Evolutionary conservation across 2,797 vertebrate species (phyloP).

Genomic region (Syngnathus rostellatus): DNA sequence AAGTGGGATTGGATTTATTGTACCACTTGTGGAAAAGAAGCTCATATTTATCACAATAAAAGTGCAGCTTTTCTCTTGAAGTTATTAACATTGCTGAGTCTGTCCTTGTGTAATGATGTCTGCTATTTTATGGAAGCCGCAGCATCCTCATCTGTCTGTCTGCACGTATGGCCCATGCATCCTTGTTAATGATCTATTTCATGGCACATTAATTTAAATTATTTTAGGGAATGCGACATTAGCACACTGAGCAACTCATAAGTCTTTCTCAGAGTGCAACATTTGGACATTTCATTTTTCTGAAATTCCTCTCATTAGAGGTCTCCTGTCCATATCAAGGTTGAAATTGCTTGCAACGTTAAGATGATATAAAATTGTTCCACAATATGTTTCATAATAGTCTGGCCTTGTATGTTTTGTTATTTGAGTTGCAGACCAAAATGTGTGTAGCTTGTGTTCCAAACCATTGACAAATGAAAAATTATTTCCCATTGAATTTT

Average conservation of each 20-base stretch:
- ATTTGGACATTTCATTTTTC: constrained; percentile 45
- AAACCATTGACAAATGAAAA: neutral
- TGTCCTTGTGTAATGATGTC: constrained; percentile 38
- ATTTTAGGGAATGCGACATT: constrained; percentile 64
- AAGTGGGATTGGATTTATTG: constrained; percentile 7
- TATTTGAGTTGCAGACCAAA: neutral
- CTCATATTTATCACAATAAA: constrained; percentile 8
- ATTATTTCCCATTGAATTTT: neutral
- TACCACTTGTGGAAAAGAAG: constrained; percentile 1
- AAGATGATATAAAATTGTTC: neutral
- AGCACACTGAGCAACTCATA: constrained; percentile 53
- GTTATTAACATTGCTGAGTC: constrained; percentile 20
- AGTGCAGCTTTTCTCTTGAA: constrained; percentile 8
- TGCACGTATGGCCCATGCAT: constrained; percentile 56
- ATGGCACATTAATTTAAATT: constrained; percentile 68
- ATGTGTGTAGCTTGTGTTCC: neutral
- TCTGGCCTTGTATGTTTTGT: neutral
- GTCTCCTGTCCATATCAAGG: constrained; percentile 1
- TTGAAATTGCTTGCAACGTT: neutral
- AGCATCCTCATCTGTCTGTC: constrained; percentile 54
- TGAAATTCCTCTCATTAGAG: constrained; percentile 13
- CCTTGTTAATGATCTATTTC: constrained; percentile 68
- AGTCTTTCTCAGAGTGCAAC: constrained; percentile 50
- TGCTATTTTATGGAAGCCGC: constrained; percentile 25
- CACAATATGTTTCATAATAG: neutral